Evolutionary conservation across 2,113 vertebrate species (phyloP), one percentile per base, ranked within the genome.

Genomic region (Monopterus albus): DNA sequence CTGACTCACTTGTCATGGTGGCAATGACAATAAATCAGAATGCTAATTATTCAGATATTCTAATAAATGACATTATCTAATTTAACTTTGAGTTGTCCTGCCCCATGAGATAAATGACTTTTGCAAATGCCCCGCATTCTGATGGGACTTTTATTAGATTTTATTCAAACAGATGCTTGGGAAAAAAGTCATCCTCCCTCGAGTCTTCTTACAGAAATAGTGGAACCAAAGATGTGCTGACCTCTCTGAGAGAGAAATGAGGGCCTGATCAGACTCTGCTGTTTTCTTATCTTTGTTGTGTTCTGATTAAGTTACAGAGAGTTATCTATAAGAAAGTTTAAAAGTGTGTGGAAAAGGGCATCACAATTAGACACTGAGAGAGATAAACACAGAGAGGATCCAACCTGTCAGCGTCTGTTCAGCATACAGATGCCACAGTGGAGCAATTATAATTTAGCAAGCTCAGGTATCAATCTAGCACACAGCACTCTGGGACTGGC

Each of bases 361-460:
- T 57, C 46, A n/a, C n/a, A 58, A 74, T 60, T 36, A 79, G 67
- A 78, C 57, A 49, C 7, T 3, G 38, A 73, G 78, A 40, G 51
- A 7, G 43, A 52, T n/a, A 46, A 42, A 69, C 47, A 62, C 28
- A 26, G 25, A 53, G 31, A 60, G 42, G 58, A 77, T 70, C 58
- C 53, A 59, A 77, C 71, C 75, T 65, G 63, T 82, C 87, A 74
- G 79, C 77, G 73, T 61, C 59, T 33, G 1, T 20, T 61, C 57
- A 35, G 29, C 26, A 20, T 29, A 57, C 68, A 70, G 28, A 81
- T 59, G 53, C 78, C 85, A 87, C 83, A 75, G 57, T 83, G 80
- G 75, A 59, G 82, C 83, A 85, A 88, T 89, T 89, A 84, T 82
- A 88, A 82, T 89, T 90, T 69, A 80, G 82, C 58, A 21, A 70